Evolutionary conservation across 2,888 invertebrate genomes (phyloP), one percentile per base, ranked within the genome.

Genomic region (Ormyrus thymus): DNA sequence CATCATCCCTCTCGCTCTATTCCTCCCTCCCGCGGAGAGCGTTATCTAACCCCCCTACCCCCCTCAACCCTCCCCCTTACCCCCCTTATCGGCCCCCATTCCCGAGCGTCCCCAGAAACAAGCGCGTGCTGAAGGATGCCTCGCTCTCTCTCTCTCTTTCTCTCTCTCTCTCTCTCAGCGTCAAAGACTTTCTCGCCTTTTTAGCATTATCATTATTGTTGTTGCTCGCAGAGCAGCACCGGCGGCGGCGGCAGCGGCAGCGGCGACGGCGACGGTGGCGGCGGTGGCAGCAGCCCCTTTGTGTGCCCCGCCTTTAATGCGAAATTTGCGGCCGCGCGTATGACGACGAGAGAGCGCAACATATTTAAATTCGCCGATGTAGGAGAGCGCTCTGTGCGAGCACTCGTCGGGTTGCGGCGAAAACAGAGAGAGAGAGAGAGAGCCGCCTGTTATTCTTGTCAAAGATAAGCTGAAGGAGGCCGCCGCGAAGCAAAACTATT

Each of bases 401-500:
- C 29, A 15, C 29, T 15, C 29, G 8, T 29, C 64, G 15, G 13
- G 48, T 29, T 65, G 8, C 29, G 11, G 13, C 68, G 8, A 15
- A 9, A 45, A 13, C 55, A 7, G 8, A 50, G 2, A 56, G 29
- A 29, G 46, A 66, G 11, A 11, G 7, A 53, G 3, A 15, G 7
- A 10, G 15, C 11, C 43, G 70, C 70, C 64, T 58, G 64, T 59
- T 77, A 58, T 71, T 71, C 48, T 59, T 53, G 43, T 56, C 51
- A 73, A 62, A 74, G 78, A 78, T 62, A 74, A 64, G 15, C 68
- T 58, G 78, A 74, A 78, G 78, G 73, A 78, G 74, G 73, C 64
- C 65, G 65, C 70, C 50, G 29, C 29, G n/a, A 45, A 73, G 72
- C 69, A 56, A 82, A 80, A 84, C 81, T 83, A 83, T 84, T 84